Base-by-base conservation (phyloP, 2,888 invertebrate genomes). In the Ypsolopha scabrella region DNA sequence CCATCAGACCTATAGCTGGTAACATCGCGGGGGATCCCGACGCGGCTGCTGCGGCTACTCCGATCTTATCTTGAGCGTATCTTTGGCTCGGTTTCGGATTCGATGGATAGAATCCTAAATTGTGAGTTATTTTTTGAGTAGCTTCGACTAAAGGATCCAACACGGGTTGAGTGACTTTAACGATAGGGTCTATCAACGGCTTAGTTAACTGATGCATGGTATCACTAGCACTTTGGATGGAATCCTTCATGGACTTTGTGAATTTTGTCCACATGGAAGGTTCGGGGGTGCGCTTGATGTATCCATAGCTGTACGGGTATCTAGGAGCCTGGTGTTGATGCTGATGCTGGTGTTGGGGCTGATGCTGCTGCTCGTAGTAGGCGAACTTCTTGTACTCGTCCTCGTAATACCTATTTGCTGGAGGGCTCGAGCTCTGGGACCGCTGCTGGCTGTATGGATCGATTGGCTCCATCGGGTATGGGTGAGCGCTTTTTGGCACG, bases 101-200 rank as follows among this genome's bases (percentile, higher is more conserved):
- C 1, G 80, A 71, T 0, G 76, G 79, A 7, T 90, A 88, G 7
- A 93, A 78, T 1, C 94, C 94, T 44, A 94, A 80, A 68, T 94
- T 94, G 58, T 92, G 90, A 0, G 93, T 92, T 54, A 94, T 93
- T 70, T 93, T 94, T 7, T 93, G 92, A 0, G 93, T 92, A 0
- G 93, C 94, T 73, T 94, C 93, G 0, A 93, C 90, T 37, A 94
- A 71, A 0, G 94, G 93, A 52, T 93, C 93, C 35, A 92, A 81
- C 1, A 92, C 91, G 3, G 91, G 91, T 53, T 89, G 82, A 0
- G 91, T 88, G 1, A 88, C 87, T 67, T 85, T 88, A 3, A 88
- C 83, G 43, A 90, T 80, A 0, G 89, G 89, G 36, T 87, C 87
- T 48, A 89, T 85, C n/a, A 90, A 87, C 1, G 90, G 90, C 52